Percentiles rank a stretch among this genome's conserved stretches.
These are phyloP conservation scores for Sebastes cheni DNA, from an alignment of 2,797 vertebrate genomes.

Conservation along the genomic window DNA sequence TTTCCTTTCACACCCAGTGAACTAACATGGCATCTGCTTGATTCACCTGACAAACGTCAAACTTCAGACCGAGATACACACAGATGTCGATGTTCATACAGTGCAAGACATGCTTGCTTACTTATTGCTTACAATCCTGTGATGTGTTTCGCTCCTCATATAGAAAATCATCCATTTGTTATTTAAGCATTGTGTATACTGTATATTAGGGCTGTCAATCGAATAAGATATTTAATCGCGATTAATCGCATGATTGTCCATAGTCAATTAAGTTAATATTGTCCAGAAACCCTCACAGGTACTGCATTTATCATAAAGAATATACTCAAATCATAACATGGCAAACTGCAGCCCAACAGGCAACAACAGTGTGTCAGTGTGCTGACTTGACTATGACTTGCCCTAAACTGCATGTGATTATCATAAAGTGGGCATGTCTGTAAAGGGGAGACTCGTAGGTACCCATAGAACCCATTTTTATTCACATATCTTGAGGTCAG, in stretches of 20 bases:
- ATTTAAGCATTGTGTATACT: background rate
- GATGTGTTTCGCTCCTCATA: background rate
- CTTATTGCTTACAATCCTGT: background rate
- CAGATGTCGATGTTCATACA: background rate
- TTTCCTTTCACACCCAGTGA: conserved; percentile 53
- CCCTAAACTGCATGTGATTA: no score
- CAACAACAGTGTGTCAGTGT: no score
- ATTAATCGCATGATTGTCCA: background rate
- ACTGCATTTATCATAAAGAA: no score
- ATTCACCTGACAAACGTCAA: conserved; percentile 44
- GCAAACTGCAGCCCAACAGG: accelerated
- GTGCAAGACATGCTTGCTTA: background rate
- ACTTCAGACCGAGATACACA: background rate
- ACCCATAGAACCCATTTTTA: no score
- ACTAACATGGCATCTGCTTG: conserved; percentile 49
- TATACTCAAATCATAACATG: no score
- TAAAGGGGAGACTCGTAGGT: no score
- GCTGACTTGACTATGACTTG: no score
- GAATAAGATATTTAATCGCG: background rate
- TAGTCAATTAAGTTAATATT: background rate
- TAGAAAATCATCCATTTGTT: background rate
- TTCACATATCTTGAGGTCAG: no score
- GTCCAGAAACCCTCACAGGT: no score
- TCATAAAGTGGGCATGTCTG: no score
- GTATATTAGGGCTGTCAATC: background rate